Percentiles rank a stretch among this genome's conserved stretches.
phyloP scores from a whole-genome alignment of 2,113 vertebrate genomes.

The Tringa solitaria region DNA sequence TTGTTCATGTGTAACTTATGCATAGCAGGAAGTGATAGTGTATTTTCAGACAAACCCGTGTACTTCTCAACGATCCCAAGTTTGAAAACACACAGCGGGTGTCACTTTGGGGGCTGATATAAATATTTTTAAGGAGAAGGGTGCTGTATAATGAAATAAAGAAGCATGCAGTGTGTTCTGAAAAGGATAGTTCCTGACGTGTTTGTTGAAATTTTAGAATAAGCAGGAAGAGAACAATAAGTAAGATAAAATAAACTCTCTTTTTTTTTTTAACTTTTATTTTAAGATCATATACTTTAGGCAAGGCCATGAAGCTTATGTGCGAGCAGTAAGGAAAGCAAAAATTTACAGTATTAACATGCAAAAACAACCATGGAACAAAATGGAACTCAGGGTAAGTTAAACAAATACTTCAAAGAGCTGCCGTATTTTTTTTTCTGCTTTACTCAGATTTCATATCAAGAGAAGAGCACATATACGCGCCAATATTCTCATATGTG shows the following conservation, averaged over 20 bases:
- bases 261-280: neutral
- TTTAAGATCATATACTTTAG: slow-evolving; percentile 94
- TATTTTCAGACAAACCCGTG: neutral
- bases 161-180: neutral
- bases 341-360: slow-evolving; percentile 94
- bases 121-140: neutral
- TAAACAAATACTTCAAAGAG: neutral
- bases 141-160: neutral
- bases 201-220: neutral
- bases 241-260: neutral
- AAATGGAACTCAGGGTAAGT: slow-evolving; percentile 94
- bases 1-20: rapidly evolving
- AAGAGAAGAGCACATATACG: neutral
- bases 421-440: neutral
- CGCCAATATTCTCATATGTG: neutral
- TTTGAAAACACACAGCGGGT: neutral
- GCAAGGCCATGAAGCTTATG: slow-evolving; percentile 97
- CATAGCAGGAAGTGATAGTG: neutral
- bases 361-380: slow-evolving; percentile 98
- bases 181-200: neutral
- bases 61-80: neutral
- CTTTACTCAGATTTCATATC: neutral
- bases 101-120: neutral
- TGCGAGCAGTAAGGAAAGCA: slow-evolving; percentile 91
- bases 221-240: neutral